Evolutionary conservation across 2,113 vertebrate species (phyloP).

Genomic region (Anguilla rostrata): DNA sequence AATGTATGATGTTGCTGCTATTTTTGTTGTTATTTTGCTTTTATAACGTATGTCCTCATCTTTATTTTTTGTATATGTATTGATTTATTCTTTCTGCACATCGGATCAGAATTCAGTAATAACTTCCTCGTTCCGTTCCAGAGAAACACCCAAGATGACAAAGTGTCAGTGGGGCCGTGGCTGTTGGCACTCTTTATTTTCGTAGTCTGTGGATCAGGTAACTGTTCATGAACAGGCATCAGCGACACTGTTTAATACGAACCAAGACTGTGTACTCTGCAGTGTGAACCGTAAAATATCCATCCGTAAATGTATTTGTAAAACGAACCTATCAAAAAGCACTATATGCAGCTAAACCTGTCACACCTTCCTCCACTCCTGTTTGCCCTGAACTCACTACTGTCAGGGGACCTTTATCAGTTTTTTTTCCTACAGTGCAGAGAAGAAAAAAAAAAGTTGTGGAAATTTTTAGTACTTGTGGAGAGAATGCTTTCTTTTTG

Average conservation of each 20-base stretch:
- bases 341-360: neutral
- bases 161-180: conserved; percentile 90
- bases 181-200: conserved; percentile 91
- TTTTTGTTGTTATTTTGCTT: no score
- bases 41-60: no score
- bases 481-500: no score
- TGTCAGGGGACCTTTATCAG: neutral
- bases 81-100: no score
- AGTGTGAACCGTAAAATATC: neutral
- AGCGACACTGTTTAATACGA: neutral
- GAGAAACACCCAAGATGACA: conserved; percentile 84
- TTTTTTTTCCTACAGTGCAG: neutral
- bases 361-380: neutral
- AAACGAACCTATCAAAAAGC: neutral
- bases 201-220: conserved; percentile 89
- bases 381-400: neutral
- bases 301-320: no score
- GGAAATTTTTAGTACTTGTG: neutral
- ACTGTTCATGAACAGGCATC: neutral
- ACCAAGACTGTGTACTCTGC: neutral
- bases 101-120: no score
- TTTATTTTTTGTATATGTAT: no score
- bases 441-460: neutral
- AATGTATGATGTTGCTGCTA: no score
- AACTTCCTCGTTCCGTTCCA: conserved; percentile 47